Conservation (phyloP, 2,113 vertebrate species). For the Oryzias curvinotus region DNA sequence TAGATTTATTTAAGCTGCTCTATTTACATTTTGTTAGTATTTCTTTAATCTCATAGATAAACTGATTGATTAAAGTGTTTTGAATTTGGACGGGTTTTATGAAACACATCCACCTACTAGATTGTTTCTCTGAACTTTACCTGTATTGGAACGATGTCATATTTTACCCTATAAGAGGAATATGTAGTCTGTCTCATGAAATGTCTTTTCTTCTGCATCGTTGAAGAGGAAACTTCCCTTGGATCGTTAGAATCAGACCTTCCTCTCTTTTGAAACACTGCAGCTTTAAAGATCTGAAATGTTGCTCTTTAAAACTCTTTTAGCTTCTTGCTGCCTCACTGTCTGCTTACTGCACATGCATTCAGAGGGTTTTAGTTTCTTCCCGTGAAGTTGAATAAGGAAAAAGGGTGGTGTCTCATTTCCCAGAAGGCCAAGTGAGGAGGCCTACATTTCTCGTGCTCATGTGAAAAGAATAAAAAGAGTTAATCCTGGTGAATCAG, state of each 20-base stretch:
- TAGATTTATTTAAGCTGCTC: no score
- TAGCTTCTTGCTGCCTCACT: slow-evolving; percentile 18
- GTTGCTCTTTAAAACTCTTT: slow-evolving; percentile 25
- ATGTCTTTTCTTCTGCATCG: neutral
- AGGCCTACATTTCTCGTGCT: neutral
- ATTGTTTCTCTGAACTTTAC: neutral
- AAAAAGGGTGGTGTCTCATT: slow-evolving; percentile 29
- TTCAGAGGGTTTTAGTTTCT: slow-evolving; percentile 38
- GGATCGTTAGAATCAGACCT: neutral
- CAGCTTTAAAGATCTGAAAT: slow-evolving; percentile 23
- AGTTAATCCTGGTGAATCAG: neutral
- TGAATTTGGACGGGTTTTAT: neutral
- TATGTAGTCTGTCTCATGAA: neutral
- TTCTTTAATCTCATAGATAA: neutral
- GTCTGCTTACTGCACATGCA: slow-evolving; percentile 26
- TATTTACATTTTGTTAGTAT: neutral
- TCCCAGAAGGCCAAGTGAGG: slow-evolving; percentile 20
- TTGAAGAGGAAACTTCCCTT: slow-evolving; percentile 1
- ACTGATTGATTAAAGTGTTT: no score
- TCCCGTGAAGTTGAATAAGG: slow-evolving; percentile 22
- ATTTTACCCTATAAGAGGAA: slow-evolving; percentile 9
- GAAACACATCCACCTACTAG: neutral
- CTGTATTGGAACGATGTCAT: slow-evolving; percentile 9
- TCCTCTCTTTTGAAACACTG: neutral
- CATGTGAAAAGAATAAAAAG: slow-evolving; percentile 1